Evolutionary conservation across 2,888 invertebrate genomes (phyloP).

Genomic region (Norana najaformis): DNA sequence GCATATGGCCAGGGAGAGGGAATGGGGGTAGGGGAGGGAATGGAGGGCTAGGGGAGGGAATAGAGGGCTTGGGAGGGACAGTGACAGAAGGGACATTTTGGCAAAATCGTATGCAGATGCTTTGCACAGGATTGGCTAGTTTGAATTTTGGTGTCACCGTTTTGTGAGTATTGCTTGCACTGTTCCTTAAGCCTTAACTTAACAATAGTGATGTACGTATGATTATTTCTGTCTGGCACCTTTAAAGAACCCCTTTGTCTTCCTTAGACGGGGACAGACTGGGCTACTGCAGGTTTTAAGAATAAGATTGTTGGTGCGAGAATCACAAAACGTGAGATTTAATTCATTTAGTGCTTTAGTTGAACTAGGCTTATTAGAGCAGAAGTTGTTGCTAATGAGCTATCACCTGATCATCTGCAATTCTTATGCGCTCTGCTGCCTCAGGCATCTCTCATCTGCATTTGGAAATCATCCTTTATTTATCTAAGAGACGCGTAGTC

Average conservation of each 20-base stretch:
- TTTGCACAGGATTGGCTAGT: too few relatives aligned
- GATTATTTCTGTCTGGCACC: too few relatives aligned
- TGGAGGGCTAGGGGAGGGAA: too few relatives aligned
- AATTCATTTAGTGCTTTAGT: neutral
- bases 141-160: neutral
- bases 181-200: neutral
- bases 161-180: neutral
- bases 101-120: too few relatives aligned
- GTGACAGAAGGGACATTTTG: too few relatives aligned
- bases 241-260: too few relatives aligned
- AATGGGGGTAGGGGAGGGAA: too few relatives aligned
- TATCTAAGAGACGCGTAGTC: neutral
- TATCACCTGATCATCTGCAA: neutral
- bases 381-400: neutral
- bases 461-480: neutral
- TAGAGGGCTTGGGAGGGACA: too few relatives aligned
- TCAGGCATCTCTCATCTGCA: neutral
- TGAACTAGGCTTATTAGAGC: neutral
- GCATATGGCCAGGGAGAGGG: too few relatives aligned
- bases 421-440: neutral
- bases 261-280: too few relatives aligned
- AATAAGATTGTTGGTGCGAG: neutral
- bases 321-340: neutral
- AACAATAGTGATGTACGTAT: neutral
- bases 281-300: neutral